Evolutionary conservation across 2,113 vertebrate genomes (phyloP), one percentile per base, ranked within the genome.

Genomic region (Albula goreensis): DNA sequence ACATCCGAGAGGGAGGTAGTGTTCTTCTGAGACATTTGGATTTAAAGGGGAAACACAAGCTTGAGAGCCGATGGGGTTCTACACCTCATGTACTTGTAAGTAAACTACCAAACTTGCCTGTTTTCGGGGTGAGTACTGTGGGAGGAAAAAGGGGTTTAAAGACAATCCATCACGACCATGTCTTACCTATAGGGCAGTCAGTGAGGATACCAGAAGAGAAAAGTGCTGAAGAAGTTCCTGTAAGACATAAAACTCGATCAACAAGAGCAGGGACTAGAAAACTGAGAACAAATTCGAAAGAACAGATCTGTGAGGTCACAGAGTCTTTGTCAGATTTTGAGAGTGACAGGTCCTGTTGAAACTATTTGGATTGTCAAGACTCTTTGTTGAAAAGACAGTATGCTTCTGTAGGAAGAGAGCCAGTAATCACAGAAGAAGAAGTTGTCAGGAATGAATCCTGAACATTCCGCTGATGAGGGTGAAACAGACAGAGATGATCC

Each of bases 11-110:
- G 60, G 87, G 87, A 81, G 87, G 85, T 50, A 5, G 83, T 19
- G 87, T 88, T 4, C 48, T 88, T 25, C 66, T 85, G n/a, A 85
- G 84, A 25, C 82, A 85, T 15, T 63, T 85, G 31, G 87, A 63
- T 10, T 60, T 82, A 52, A 85, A 48, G 78, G 78, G 87, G 2
- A 88, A 88, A 50, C 84, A 88, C 63, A 85, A 88, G 51, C 66
- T 88, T 10, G 17, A 88, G 15, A 83, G 77, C 52, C 70, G 70
- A 10, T 88, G 87, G 83, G 78, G 79, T 15, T 50, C 60, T 4
- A 19, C n/a, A 17, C 87, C 87, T 12, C 78, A 87, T 79, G 19
- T 85, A 50, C 78, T 88, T 19, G 22, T 81, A n/a, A 79, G 63
- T 41, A 85, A 53, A 5, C 60, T 85, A 31, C 83, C 83, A 5